Evolutionary conservation across 1,140 invertebrate species (phyloP).

Genomic region (Popillia japonica): DNA sequence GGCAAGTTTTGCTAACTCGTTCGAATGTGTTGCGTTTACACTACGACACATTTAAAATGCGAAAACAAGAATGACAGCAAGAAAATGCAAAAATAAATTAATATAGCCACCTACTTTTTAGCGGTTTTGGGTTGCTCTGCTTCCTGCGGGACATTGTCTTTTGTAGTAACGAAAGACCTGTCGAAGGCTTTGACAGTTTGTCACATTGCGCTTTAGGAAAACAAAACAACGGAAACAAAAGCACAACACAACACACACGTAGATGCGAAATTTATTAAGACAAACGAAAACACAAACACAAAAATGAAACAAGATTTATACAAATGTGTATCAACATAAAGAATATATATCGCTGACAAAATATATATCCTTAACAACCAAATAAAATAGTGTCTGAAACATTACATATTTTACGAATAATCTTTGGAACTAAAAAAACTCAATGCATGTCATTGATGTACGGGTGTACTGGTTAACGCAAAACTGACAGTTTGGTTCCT

Average conservation of each 20-base stretch:
- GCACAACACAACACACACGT: constrained; percentile 32
- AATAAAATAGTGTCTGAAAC: not conserved
- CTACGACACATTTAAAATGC: not conserved
- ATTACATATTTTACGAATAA: constrained; percentile 20
- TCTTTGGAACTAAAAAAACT: not conserved
- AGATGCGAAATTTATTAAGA: constrained; percentile 25
- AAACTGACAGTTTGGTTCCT: constrained; percentile 36
- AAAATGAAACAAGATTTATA: constrained; percentile 37
- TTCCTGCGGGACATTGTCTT: constrained; percentile 67
- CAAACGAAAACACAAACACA: constrained; percentile 42
- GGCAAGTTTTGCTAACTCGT: not conserved
- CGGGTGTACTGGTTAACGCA: not conserved
- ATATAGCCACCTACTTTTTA: constrained; percentile 65
- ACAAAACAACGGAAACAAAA: constrained; percentile 27
- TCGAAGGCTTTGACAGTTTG: constrained; percentile 37
- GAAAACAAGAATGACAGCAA: constrained; percentile 9
- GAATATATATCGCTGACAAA: constrained; percentile 30
- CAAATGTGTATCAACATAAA: constrained; percentile 31
- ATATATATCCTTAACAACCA: not conserved
- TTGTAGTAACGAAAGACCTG: constrained; percentile 19
- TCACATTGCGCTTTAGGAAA: constrained; percentile 19
- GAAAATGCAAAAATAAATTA: constrained; percentile 35
- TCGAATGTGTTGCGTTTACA: not conserved
- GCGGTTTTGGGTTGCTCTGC: constrained; percentile 70
- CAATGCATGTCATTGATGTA: constrained; percentile 23